Evolutionary conservation across 2,888 invertebrate genomes (phyloP).

Genomic region (Philonicus albiceps): DNA sequence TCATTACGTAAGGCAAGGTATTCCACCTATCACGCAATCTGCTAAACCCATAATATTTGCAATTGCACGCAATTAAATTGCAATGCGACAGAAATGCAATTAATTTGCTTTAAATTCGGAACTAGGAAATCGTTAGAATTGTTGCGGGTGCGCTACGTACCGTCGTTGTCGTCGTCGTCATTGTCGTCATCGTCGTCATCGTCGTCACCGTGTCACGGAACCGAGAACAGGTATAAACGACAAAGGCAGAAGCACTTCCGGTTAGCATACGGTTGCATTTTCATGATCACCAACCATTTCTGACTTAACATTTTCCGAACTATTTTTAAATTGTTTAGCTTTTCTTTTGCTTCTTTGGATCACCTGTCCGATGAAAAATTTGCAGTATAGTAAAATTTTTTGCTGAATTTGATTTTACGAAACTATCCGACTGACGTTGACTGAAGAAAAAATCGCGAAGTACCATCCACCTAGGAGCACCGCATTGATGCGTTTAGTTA

Average conservation of each 20-base stretch:
- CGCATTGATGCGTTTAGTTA: not conserved
- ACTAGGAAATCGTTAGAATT: not conserved
- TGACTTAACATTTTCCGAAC: not conserved
- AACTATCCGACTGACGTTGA: not conserved
- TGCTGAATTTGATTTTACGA: not conserved
- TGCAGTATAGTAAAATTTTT: not conserved
- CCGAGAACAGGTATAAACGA: not conserved
- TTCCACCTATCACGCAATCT: not conserved
- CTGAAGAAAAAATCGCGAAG: not conserved
- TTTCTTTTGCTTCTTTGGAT: not conserved
- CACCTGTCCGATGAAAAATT: not conserved
- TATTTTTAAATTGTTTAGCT: not conserved
- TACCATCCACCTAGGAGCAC: not conserved
- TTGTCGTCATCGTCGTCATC: too few species aligned
- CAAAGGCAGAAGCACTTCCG: not conserved
- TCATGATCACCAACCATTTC: not conserved
- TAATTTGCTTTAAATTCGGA: not conserved
- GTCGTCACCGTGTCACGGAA: not conserved
- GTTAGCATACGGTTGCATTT: not conserved
- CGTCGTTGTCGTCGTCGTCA: not conserved
- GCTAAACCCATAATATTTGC: not conserved
- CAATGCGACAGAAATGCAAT: not conserved
- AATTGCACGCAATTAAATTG: not conserved
- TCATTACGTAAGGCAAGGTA: not conserved
- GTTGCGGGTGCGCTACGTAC: not conserved